phyloP scores from a whole-genome alignment of 1,140 invertebrate species.

The Drosophila elegans region DNA sequence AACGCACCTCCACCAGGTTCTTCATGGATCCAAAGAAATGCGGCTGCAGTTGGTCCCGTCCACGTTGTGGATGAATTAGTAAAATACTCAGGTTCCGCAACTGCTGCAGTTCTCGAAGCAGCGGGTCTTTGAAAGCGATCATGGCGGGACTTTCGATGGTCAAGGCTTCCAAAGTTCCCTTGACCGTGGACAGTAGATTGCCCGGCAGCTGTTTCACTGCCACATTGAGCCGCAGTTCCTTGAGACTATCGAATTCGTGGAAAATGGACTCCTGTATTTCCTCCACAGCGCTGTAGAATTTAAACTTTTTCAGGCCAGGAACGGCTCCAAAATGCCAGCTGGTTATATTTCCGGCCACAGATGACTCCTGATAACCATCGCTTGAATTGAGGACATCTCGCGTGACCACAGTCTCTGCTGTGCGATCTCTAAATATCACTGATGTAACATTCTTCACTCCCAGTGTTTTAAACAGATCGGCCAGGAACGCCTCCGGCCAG shows the following conservation, averaged over 20 bases:
- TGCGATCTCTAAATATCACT: constrained; percentile 62
- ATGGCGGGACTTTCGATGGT: constrained; percentile 55
- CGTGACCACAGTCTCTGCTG: constrained; percentile 29
- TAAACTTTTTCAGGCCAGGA: constrained; percentile 48
- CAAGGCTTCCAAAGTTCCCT: constrained; percentile 43
- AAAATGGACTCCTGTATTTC: constrained; percentile 51
- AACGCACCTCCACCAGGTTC: constrained; percentile 85
- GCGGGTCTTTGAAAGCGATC: constrained; percentile 35
- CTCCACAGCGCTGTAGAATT: constrained; percentile 46
- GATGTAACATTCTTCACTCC: constrained; percentile 44
- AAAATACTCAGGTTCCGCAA: constrained; percentile 56
- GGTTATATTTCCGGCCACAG: constrained; percentile 3
- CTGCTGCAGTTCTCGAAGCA: constrained; percentile 51
- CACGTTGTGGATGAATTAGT: constrained; percentile 7
- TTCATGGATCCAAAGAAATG: constrained; percentile 60
- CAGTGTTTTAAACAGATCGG: constrained; percentile 38
- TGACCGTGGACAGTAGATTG: constrained; percentile 41
- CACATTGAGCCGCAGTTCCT: constrained; percentile 44
- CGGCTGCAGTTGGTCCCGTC: constrained; percentile 9
- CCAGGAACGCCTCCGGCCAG: constrained; percentile 55
- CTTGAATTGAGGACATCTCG: not conserved
- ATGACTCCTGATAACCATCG: not conserved
- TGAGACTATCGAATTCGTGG: constrained; percentile 51
- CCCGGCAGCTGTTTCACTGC: constrained; percentile 39
- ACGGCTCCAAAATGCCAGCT: constrained; percentile 58